A percentile compares a stretch with the other conserved stretches of the same genome.
Evolutionary conservation across 2,113 vertebrate species (phyloP).

Genomic region (Cranoglanis bouderius): DNA sequence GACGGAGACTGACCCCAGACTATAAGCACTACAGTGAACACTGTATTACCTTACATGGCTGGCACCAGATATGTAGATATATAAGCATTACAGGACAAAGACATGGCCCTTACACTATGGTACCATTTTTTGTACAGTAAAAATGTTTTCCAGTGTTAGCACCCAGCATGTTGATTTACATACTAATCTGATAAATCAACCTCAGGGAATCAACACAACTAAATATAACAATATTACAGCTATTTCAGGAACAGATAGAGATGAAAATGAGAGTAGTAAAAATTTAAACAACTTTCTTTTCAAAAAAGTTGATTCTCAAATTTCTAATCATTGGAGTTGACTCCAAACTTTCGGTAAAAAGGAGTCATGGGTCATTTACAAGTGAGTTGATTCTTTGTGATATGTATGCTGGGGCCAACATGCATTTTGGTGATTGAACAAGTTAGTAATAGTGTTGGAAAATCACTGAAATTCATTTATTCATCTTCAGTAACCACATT

Average conservation of each 20-base stretch:
- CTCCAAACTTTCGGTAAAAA: not conserved
- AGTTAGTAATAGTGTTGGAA: not conserved
- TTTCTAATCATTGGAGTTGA: not conserved
- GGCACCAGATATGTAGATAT: not conserved
- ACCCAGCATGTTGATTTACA: not conserved
- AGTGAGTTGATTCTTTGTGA: not conserved
- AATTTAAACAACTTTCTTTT: not conserved
- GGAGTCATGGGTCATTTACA: not conserved
- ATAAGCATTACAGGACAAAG: not conserved
- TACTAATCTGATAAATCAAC: not conserved
- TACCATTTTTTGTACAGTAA: not conserved
- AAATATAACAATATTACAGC: not conserved
- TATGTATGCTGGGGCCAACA: not conserved
- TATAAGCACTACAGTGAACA: not conserved
- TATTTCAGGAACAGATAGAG: not conserved
- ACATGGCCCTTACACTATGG: not conserved
- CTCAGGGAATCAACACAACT: not conserved
- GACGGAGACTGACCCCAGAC: constrained; percentile 18
- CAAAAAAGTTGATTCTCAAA: not conserved
- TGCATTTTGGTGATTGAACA: not conserved
- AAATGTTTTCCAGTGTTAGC: not conserved
- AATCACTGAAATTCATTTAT: not conserved
- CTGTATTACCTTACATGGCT: not conserved
- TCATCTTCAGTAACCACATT: not conserved
- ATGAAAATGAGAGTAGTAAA: not conserved